Base-by-base conservation (phyloP, 2,113 vertebrate genomes). In the Varanus komodoensis region DNA sequence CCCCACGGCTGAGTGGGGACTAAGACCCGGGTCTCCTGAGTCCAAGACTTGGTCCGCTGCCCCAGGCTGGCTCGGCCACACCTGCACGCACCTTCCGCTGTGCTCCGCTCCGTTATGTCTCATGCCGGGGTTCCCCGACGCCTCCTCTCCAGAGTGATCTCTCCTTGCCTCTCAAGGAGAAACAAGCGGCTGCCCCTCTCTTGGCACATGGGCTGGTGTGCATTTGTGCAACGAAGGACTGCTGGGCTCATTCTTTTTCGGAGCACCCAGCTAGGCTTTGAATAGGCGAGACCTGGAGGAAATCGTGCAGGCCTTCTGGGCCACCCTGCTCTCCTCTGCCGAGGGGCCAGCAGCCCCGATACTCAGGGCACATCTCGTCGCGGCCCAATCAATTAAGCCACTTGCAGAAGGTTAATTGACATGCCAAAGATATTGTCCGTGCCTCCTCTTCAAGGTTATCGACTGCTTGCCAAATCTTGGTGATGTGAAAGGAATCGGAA, bases 401-500 rank as follows among this genome's bases (percentile, higher is more conserved):
- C 89, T 94, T 94, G 48, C 93, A 88, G 93, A 87, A 97, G 94
- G 91, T 93, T 93, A 95, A 92, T 92, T 91, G 93, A 92, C 93
- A 96, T 84, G 91, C 93, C 89, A 89, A 92, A 96, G 94, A 94
- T 93, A 87, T 90, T 68, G 90, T 91, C 91, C 77, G 92, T 93
- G 95, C 95, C 94, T 94, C 91, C 86, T 96, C 95, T 96, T 97
- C 97, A 97, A 97, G 97, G 96, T 97, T 96, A 97, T 82, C 93
- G 90, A 92, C 94, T 95, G 95, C 94, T 97, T 97, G 97, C 95
- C 96, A 97, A 96, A 96, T 81, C 77, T 92, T 92, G 94, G 79
- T 92, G 96, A 93, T 96, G 95, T 95, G 95, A 95, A 96, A 94
- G 92, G 95, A 97, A 95, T 94, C 96, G 96, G 94, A 96, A 97